Evolutionary conservation across 2,797 vertebrate genomes (phyloP).

Genomic region (Lagorchestes hirsutus): DNA sequence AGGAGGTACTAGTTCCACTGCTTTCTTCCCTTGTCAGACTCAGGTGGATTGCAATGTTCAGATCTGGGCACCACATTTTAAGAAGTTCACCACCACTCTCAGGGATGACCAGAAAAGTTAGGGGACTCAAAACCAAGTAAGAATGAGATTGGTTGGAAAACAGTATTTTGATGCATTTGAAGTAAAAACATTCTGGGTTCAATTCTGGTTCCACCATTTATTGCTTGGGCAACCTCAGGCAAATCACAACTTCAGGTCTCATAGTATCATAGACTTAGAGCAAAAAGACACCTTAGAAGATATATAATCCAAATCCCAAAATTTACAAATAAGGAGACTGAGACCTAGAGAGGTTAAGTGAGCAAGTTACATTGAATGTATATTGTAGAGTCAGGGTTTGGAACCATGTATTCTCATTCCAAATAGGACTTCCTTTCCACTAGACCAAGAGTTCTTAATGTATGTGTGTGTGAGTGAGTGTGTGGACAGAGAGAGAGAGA

Average conservation of each 20-base stretch:
- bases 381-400: neutral
- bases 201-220: neutral
- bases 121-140: neutral
- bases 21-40: neutral
- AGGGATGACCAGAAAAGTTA: neutral
- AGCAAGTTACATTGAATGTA: neutral
- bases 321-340: neutral
- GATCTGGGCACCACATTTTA: neutral
- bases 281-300: neutral
- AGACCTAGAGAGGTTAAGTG: neutral
- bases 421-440: neutral
- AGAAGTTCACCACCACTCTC: neutral
- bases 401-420: neutral
- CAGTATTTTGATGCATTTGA: neutral
- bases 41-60: neutral
- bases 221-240: neutral
- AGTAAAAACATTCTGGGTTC: neutral
- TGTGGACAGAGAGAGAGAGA: too few relatives aligned
- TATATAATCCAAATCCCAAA: neutral
- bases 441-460: neutral
- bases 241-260: neutral
- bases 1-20: neutral
- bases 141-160: neutral
- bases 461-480: neutral
- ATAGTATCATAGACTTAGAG: neutral